A percentile compares a stretch with the other conserved stretches of the same genome.
phyloP scores from a whole-genome alignment of 30 jellyfish, hydroid and myxozoan genomes.

The Sanderia malayensis region DNA sequence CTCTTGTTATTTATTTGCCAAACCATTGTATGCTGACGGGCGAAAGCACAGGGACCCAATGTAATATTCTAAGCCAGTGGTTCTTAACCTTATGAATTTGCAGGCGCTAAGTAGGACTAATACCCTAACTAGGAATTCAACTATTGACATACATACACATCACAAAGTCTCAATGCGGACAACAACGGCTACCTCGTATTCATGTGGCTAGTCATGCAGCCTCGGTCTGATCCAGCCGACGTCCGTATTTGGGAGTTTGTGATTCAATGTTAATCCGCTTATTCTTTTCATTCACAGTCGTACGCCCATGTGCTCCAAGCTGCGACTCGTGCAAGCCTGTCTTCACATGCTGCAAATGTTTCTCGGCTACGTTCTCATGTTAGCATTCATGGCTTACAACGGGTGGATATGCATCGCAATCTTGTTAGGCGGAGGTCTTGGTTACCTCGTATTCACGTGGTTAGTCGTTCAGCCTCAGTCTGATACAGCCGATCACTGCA shows the following conservation, averaged over 20 bases:
- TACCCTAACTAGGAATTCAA: too few species aligned
- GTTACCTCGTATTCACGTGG: slow-evolving; percentile 87
- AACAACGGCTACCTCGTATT: slow-evolving; percentile 91
- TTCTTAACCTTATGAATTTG: too few species aligned
- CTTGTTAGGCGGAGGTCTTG: slow-evolving; percentile 91
- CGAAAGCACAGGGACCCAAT: background rate
- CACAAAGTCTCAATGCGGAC: too few species aligned
- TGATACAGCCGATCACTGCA: slow-evolving; percentile 65
- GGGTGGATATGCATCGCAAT: slow-evolving; percentile 90
- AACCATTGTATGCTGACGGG: too few species aligned
- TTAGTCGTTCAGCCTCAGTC: slow-evolving; percentile 40
- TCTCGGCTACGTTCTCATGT: slow-evolving; percentile 88
- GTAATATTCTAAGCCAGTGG: background rate
- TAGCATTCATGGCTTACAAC: slow-evolving; percentile 96
- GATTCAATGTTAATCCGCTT: background rate
- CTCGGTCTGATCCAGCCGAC: slow-evolving; percentile 53
- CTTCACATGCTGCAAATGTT: slow-evolving; percentile 82
- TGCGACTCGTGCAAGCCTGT: slow-evolving; percentile 74
- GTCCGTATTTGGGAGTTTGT: slow-evolving; percentile 55
- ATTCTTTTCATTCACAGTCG: slow-evolving; percentile 13
- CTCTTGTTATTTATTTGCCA: too few species aligned
- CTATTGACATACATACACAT: too few species aligned
- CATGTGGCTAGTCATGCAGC: slow-evolving; percentile 66
- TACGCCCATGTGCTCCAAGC: slow-evolving; percentile 30
- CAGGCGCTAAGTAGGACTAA: too few species aligned